Evolutionary conservation across 2,888 invertebrate species (phyloP), one percentile per base, ranked within the genome.

Genomic region (Macrophya alboannulata): DNA sequence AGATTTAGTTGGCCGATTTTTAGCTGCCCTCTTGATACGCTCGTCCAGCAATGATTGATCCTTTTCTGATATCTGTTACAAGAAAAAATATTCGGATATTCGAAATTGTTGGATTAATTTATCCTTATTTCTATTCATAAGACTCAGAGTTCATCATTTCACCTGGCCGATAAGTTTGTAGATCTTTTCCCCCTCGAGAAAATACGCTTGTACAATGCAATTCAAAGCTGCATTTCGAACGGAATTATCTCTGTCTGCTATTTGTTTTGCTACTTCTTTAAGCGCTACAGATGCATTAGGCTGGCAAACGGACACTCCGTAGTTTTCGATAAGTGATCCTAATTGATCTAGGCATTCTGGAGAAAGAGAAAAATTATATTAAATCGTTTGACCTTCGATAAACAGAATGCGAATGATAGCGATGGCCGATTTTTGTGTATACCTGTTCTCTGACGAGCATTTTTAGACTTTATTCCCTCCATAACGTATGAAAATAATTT

Each of bases 391-490:
- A 17, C 43, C 17, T 85, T 15, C n/a, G 37, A 37, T 8, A 79
- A 62, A 81, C 48, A 40, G 9, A 43, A 15, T n/a, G 77, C 0
- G 74, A 43, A 89, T 77, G 0, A 31, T 51, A 68, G 4, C 31
- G 17, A 68, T 37, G 0, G 37, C 15, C 1, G 25, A 62, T 62
- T 4, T 68, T 37, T 31, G 15, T 81, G 77, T 92, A 91, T 91
- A 96, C 97, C 97, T 90, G 99, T 97, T 91, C 99, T 95, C 93
- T 99, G 99, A 68, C 99, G 96, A 0, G 99, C 98, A 94, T 99
- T 99, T 94, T 99, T 99, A 0, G 99, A 98, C 92, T 99, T 98
- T 17, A 99, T 94, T 1, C 99, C 99, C 89, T 99, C 99, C 97
- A 99, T 97, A 25, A 99, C 95, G 90, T 97, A 98, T 0, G 96